Evolutionary conservation across 2,113 vertebrate species (phyloP).

Genomic region (Strigops habroptila): DNA sequence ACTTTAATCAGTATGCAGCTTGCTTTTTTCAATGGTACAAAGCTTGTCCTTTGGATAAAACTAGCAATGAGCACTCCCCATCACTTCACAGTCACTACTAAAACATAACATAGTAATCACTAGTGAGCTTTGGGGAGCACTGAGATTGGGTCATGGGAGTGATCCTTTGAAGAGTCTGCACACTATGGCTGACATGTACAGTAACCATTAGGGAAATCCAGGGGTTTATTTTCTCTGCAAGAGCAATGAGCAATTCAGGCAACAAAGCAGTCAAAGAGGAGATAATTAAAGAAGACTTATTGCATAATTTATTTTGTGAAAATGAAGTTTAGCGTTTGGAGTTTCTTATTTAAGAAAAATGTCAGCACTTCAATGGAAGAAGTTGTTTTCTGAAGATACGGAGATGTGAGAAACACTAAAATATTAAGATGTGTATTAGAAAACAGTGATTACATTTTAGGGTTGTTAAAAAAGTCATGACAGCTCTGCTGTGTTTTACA

Average conservation of each 20-base stretch:
- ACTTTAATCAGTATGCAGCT: neutral
- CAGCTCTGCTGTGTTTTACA: neutral
- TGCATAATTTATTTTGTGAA: conserved; percentile 46
- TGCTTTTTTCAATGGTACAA: neutral
- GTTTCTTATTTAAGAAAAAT: neutral
- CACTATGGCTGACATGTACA: neutral
- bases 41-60: neutral
- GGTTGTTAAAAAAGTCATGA: neutral
- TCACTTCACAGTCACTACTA: neutral
- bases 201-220: conserved; percentile 1
- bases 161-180: conserved; percentile 15
- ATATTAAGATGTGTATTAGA: neutral
- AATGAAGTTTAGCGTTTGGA: neutral
- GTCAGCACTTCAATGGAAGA: neutral
- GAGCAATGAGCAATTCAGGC: neutral
- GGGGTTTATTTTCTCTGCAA: neutral
- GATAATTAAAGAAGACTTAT: conserved; percentile 27
- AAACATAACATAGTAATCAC: neutral
- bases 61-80: neutral
- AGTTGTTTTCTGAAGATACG: conserved; percentile 6
- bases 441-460: neutral
- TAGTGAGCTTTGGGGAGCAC: neutral
- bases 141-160: neutral
- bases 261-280: conserved; percentile 16
- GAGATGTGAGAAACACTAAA: neutral